Base-by-base conservation (phyloP, 2,888 invertebrate genomes). In the Aleiodes testaceus region DNA sequence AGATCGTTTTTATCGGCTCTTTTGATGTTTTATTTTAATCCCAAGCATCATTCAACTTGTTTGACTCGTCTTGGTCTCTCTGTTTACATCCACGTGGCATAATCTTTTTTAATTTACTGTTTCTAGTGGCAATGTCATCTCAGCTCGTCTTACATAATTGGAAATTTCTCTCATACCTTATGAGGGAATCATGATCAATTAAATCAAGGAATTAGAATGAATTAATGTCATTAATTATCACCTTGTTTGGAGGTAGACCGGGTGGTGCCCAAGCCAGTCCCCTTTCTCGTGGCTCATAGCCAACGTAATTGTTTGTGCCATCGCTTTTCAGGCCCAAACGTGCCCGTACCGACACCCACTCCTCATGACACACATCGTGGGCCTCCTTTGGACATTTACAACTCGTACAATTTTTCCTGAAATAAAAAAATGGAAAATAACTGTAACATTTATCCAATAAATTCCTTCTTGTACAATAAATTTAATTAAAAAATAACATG, bases 321-420 rank as follows among this genome's bases (percentile, higher is more conserved):
- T 92, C 90, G 69, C 84, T 84, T 79, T 89, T 90, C 78, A 94
- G 90, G 7, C 93, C 94, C 55, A 94, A 90, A 11, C 94, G 89
- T 81, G 93, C 93, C 63, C 92, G 90, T 70, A 94, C 93, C 73
- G 94, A 94, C 79, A 93, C 93, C 89, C 94, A 91, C 89, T 95
- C 95, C 87, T 95, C 94, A 87, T 95, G 95, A 88, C 93, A 94
- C 76, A 97, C 93, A 82, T 97, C 96, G 89, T 98, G 98, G 72
- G 92, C 91, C 82, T 97, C 95, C 64, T 97, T 91, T 36, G 95
- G 93, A 88, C 97, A 98, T 85, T 96, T 97, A 89, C 98, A 98
- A 76, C 94, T 93, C 85, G 93, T 93, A 89, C 97, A 98, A 67
- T 95, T 95, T 89, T 97, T 97, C 88, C 97, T 98, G 91, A 0